Evolutionary conservation across 2,113 vertebrate genomes (phyloP).

Genomic region (Myrmecobius fasciatus): DNA sequence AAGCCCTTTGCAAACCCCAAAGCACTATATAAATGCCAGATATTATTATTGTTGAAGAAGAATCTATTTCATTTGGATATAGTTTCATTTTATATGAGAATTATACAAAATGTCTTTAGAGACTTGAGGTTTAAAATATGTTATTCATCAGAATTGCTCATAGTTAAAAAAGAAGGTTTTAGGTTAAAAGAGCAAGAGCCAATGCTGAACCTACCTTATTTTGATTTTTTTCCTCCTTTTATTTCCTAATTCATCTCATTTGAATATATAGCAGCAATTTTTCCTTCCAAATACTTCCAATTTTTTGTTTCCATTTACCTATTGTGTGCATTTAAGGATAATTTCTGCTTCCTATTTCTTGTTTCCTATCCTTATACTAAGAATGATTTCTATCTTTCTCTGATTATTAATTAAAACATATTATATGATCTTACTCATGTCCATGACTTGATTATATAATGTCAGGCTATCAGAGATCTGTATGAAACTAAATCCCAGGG

Average conservation of each 20-base stretch:
- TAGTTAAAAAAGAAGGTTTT: neutral
- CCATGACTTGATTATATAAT: neutral
- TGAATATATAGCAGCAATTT: neutral
- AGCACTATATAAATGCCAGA: neutral
- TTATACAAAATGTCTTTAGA: neutral
- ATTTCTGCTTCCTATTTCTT: neutral
- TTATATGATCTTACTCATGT: neutral
- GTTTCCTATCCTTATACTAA: neutral
- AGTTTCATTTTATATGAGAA: neutral
- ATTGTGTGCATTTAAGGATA: neutral
- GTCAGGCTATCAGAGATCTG: no score
- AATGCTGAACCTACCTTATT: neutral
- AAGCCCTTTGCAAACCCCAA: neutral
- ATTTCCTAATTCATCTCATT: neutral
- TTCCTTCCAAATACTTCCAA: neutral
- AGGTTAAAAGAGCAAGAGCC: neutral
- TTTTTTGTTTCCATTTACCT: neutral
- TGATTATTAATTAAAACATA: neutral
- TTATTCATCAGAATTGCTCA: neutral
- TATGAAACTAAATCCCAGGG: neutral
- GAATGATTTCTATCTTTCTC: neutral
- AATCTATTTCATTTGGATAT: neutral
- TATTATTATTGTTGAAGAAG: neutral
- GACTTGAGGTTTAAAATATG: neutral
- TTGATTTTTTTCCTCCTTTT: neutral